Base-by-base conservation (phyloP, 1,140 invertebrate species). In the Chlorops oryzae region DNA sequence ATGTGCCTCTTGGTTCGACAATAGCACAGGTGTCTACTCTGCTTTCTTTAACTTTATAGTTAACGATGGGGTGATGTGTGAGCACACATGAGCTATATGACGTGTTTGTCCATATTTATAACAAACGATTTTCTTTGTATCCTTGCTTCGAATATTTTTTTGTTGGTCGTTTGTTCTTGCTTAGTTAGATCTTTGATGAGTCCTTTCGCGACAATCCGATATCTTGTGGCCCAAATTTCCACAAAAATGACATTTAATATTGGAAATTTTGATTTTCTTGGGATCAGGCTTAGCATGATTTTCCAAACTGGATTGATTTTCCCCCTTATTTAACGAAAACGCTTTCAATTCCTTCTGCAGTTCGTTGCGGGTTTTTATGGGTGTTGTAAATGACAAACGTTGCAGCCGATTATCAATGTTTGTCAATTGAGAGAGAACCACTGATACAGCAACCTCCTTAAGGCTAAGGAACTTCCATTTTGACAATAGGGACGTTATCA, bases 371-470 rank as follows among this genome's bases (percentile, higher is more conserved):
- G 41, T 38, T 6, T n/a, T 27, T 12, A 50, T 25, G 27, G 42
- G 42, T 5, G 22, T 51, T 9, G 43, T 46, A 46, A 46, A 51
- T 12, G 46, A 12, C 50, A 42, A 51, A 23, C 50, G 43, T 27
- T 32, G 40, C 43, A 51, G 46, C 41, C 38, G 20, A 12, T 21
- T 21, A 22, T 50, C 48, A 21, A 50, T n/a, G 17, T 43, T 25
- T 17, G 48, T 40, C 5, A 21, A 20, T 5, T 42, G 45, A 2
- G 32, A 18, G 28, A 47, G 6, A 7, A 20, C 45, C 46, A 46
- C 35, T 15, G 43, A 46, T 13, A 51, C 50, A 4, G 43, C 50
- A 20, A 51, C 46, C 25, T 51, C 50, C 24, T 51, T 39, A 15
- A 47, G n/a, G n/a, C n/a, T n/a, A n/a, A n/a, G n/a, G n/a, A n/a